Percentiles rank a stretch among this genome's conserved stretches.
Conservation (phyloP, 2,888 invertebrate species). For the Trichogramma dendrolimi region DNA sequence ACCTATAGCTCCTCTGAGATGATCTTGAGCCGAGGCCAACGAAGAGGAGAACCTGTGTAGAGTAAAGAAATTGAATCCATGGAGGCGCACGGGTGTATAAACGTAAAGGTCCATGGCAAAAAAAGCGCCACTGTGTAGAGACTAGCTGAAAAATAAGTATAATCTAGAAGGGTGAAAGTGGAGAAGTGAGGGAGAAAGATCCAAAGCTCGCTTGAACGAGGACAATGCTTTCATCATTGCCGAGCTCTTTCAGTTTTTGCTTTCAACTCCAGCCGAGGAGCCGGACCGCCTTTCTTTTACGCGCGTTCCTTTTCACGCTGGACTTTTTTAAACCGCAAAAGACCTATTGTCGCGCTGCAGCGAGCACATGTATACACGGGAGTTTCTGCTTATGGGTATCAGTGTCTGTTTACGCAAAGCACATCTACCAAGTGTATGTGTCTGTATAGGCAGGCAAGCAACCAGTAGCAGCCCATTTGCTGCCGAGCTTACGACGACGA, state of each 20-base stretch:
- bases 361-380: conserved; percentile 12
- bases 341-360: conserved; percentile 47
- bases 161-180: neutral
- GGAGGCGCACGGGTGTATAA: conserved; percentile 15
- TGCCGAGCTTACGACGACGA: too few relatives aligned
- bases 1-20: conserved; percentile 22
- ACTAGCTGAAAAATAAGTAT: conserved; percentile 11
- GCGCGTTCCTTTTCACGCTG: conserved; percentile 21
- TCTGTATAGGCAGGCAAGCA: too few relatives aligned
- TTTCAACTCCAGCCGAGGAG: conserved; percentile 37
- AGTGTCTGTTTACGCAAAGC: conserved; percentile 34
- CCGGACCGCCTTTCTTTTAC: conserved; percentile 16
- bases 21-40: conserved; percentile 29
- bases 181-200: neutral
- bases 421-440: too few relatives aligned
- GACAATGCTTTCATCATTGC: conserved; percentile 54
- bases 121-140: neutral
- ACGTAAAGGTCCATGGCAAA: neutral
- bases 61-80: conserved; percentile 32
- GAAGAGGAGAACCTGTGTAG: conserved; percentile 19
- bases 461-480: too few relatives aligned
- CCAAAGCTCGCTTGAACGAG: conserved; percentile 39
- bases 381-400: conserved; percentile 42
- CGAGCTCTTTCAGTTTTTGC: conserved; percentile 40
- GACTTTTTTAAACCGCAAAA: conserved; percentile 47